Base-by-base conservation (phyloP, 53 echinoderm and acorn worm species). In the Stichopus horrens region DNA sequence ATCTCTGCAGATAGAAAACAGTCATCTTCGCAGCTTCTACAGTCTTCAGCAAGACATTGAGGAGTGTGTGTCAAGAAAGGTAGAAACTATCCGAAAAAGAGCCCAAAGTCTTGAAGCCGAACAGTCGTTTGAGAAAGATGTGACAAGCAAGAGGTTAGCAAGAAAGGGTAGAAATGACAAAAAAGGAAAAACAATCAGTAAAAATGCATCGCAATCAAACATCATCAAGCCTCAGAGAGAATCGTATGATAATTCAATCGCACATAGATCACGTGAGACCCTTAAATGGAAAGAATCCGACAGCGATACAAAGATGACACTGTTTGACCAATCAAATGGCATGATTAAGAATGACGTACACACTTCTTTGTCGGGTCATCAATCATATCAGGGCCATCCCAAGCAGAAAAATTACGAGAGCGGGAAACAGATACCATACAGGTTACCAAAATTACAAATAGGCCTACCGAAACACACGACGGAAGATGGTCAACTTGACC, bases 391-490 rank as follows among this genome's bases (percentile, higher is more conserved):
- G 37, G 37, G 37, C 37, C 37, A 37, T 2, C 37, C 37, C 37
- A 37, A 37, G 37, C 37, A 37, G 37, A 2, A 37, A 37, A 37
- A 63, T 13, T 10, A 63, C 11, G 63, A 63, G 63, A 63, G 16
- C 10, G 4, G 4, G 63, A 16, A 79, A 10, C 51, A 6, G 53
- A 79, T 20, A 11, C 79, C 79, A 19, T 79, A 54, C 55, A 79
- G 79, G 16, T 54, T 79, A 55, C 79, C 79, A 79, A 79, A 79
- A 18, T 79, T 79, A 79, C 79, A 79, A 55, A 79, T 79, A n/a
- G 13, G 52, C n/a, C 16, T 14, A 4, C 11, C 4, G 75, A 18
- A 9, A 20, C 21, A 75, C 16, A 21, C 10, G 21, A 75, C 9
- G 4, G 19, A 75, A 13, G 11, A 13, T 63, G 16, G 63, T 10